These are phyloP conservation scores for Alloscopus bannaensis DNA, from an alignment of 2,888 invertebrate species.

Conservation along the genomic window DNA sequence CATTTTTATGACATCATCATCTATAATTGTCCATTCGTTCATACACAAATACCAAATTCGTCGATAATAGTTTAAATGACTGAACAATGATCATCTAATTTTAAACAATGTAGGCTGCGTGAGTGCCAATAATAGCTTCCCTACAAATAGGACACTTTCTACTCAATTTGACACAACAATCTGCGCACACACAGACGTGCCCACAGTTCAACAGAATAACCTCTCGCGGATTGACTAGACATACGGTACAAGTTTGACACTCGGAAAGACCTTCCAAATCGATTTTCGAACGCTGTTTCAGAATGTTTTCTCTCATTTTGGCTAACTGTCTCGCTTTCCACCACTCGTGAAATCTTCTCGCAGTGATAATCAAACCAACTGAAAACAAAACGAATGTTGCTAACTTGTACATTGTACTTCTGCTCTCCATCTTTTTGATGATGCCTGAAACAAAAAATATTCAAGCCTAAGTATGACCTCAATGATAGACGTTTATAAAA, in stretches of 20 bases:
- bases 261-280: constrained; percentile 67
- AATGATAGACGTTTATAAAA: neutral
- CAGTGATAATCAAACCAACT: constrained; percentile 65
- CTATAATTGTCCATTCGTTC: no score
- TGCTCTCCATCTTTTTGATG: constrained; percentile 65
- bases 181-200: constrained; percentile 76
- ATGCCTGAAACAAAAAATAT: constrained; percentile 57
- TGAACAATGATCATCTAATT: no score
- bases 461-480: neutral
- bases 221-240: constrained; percentile 75
- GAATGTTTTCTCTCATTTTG: constrained; percentile 69
- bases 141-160: constrained; percentile 71
- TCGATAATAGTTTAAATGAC: no score
- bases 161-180: constrained; percentile 74
- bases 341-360: constrained; percentile 57
- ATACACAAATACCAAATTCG: no score
- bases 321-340: constrained; percentile 62
- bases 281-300: constrained; percentile 61
- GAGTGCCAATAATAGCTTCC: constrained; percentile 62
- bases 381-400: constrained; percentile 62
- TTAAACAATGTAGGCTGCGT: constrained; percentile 70
- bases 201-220: constrained; percentile 76
- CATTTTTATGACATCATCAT: no score
- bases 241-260: constrained; percentile 75
- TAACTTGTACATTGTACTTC: constrained; percentile 65